These are phyloP conservation scores for Phainopepla nitens DNA, from an alignment of 2,113 vertebrate species.

Conservation along the genomic window DNA sequence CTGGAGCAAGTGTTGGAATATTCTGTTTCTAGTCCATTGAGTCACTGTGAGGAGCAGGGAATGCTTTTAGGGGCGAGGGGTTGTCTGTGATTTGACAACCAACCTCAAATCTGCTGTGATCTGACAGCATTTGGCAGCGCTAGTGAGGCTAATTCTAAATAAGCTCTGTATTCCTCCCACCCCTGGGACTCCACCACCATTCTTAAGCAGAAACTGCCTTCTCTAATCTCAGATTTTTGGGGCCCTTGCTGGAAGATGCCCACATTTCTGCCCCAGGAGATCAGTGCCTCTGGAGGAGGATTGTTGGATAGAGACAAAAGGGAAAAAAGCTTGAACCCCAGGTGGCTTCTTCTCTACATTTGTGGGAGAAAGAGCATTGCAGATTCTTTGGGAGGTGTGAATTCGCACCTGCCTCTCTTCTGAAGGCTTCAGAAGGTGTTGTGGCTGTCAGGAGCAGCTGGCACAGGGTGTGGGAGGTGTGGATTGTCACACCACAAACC, in stretches of 20 bases:
- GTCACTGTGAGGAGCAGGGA: background rate
- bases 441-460: background rate
- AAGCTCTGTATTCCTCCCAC: background rate
- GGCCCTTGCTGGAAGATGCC: background rate
- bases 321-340: background rate
- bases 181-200: background rate
- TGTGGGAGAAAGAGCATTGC: background rate
- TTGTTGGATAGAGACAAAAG: background rate
- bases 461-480: background rate
- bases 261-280: background rate
- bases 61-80: background rate
- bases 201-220: background rate
- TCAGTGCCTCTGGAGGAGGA: background rate
- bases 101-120: background rate
- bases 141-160: background rate
- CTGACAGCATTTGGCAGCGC: background rate
- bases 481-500: fast-evolving
- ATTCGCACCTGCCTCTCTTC: background rate
- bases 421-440: background rate
- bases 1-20: background rate
- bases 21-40: background rate
- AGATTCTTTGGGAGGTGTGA: background rate
- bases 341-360: fast-evolving
- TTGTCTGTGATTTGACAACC: background rate
- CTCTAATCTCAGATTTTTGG: background rate